These are phyloP conservation scores for Tethea ocularis DNA, from an alignment of 2,888 invertebrate genomes.

Conservation along the genomic window DNA sequence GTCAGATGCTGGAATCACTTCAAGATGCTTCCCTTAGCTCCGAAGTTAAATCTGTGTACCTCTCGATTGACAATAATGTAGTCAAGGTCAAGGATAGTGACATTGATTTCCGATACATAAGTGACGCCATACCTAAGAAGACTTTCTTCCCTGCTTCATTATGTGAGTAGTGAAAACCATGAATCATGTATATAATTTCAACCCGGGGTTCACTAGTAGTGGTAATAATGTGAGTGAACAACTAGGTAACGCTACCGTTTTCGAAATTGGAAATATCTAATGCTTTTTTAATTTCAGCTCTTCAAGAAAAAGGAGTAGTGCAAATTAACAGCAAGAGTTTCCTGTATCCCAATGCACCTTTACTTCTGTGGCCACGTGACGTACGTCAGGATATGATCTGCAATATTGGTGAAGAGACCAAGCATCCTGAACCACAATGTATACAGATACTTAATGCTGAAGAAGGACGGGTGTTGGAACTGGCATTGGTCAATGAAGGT, in stretches of 20 bases:
- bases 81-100: conserved; percentile 69
- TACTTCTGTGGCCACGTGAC: conserved; percentile 79
- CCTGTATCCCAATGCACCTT: conserved; percentile 83
- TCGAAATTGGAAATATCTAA: too few species aligned
- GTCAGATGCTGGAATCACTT: conserved; percentile 64
- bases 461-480: conserved; percentile 79
- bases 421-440: conserved; percentile 76
- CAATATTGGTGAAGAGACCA: conserved; percentile 60
- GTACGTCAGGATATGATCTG: conserved; percentile 62
- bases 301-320: conserved; percentile 58
- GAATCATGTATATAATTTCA: too few species aligned
- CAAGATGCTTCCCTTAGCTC: conserved; percentile 43
- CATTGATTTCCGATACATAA: conserved; percentile 78
- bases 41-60: conserved; percentile 59
- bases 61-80: conserved; percentile 74
- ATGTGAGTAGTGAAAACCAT: too few species aligned
- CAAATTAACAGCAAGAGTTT: conserved; percentile 86
- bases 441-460: conserved; percentile 78
- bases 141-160: conserved; percentile 79
- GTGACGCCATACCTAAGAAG: conserved; percentile 74
- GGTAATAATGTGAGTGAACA: too few species aligned
- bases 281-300: conserved; percentile 44
- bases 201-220: too few species aligned
- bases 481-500: conserved; percentile 86
- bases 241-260: too few species aligned